Conservation (phyloP, 2,113 vertebrate species). For the Gnathonemus longibarbis region DNA sequence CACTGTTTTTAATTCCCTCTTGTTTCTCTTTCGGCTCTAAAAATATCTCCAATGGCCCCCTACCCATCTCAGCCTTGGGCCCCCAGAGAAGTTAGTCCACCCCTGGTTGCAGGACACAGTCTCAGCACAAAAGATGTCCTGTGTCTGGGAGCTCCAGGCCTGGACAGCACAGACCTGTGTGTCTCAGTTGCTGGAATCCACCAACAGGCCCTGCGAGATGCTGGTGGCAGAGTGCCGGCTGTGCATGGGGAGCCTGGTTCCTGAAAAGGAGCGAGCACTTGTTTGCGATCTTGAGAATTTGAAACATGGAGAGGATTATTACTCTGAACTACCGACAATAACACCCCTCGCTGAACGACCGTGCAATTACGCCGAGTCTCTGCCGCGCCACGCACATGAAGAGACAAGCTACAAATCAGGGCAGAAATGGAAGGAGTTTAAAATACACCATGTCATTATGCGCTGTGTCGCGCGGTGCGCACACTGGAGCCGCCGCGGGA, state of each 20-base stretch:
- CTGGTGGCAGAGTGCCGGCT: not conserved
- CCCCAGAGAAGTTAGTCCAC: not conserved
- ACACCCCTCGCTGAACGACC: not conserved
- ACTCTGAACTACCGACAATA: constrained; percentile 4
- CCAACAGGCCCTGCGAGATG: not conserved
- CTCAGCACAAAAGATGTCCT: not conserved
- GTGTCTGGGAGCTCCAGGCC: not conserved
- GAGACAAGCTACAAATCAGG: constrained; percentile 1
- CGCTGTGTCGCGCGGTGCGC: not conserved
- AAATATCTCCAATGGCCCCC: not conserved
- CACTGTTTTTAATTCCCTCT: not conserved
- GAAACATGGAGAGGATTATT: constrained; percentile 5
- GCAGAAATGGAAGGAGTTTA: constrained; percentile 8
- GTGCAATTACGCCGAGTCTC: not conserved
- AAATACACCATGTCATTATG: constrained; percentile 25
- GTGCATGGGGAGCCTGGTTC: too few species aligned
- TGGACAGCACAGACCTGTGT: not conserved
- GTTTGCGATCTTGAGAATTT: not conserved
- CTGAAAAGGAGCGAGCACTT: not conserved
- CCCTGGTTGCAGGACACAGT: not conserved
- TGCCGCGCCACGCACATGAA: not conserved
- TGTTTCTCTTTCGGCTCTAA: not conserved
- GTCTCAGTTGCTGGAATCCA: not conserved
- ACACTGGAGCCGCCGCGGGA: not conserved
- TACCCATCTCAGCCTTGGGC: not conserved